These are phyloP conservation scores for Patella pellucida DNA, from an alignment of 2,888 invertebrate species.

Conservation along the genomic window DNA sequence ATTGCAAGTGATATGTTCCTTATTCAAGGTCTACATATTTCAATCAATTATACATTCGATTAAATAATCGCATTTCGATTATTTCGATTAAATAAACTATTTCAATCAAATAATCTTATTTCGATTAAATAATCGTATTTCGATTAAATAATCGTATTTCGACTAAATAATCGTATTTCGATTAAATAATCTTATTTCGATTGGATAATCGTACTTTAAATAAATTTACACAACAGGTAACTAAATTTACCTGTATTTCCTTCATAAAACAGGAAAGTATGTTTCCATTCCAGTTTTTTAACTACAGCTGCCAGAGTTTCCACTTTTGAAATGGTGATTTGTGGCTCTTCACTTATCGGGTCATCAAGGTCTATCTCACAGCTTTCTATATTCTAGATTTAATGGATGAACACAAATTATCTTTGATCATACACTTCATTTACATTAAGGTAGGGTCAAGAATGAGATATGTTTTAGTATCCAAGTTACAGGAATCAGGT, in stretches of 20 bases:
- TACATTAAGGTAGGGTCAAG: not conserved
- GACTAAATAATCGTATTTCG: too few species aligned
- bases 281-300: constrained; percentile 10
- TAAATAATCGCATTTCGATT: too few species aligned
- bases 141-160: too few species aligned
- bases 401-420: not conserved
- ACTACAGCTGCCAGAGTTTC: constrained; percentile 12
- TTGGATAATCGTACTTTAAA: too few species aligned
- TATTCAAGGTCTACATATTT: too few species aligned
- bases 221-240: not conserved
- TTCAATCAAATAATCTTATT: too few species aligned
- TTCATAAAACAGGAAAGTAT: constrained; percentile 13
- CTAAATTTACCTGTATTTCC: constrained; percentile 12
- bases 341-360: not conserved
- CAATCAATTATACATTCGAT: too few species aligned
- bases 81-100: too few species aligned
- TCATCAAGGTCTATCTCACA: not conserved
- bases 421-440: too few species aligned
- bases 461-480: not conserved
- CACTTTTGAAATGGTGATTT: not conserved
- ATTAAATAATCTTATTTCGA: too few species aligned
- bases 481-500: not conserved
- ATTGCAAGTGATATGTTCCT: too few species aligned
- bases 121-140: too few species aligned
- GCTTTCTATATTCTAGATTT: not conserved